Evolutionary conservation across 2,797 vertebrate species (phyloP).

Genomic region (Melanotaenia parkinsoni): DNA sequence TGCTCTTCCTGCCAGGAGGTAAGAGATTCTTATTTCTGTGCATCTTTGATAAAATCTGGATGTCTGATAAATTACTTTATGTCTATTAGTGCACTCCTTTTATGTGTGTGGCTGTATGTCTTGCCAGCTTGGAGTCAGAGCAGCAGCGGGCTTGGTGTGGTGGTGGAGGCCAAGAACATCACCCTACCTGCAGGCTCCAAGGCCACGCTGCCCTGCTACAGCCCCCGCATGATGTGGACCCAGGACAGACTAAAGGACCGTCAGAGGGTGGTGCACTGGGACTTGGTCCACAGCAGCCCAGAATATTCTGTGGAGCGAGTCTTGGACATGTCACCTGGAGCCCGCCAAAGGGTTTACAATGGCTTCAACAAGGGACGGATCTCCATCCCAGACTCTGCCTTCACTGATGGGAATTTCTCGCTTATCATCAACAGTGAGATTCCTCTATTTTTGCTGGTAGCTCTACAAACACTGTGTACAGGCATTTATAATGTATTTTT

Average conservation of each 20-base stretch:
- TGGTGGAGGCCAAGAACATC: slow-evolving; percentile 87
- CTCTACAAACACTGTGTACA: accelerated
- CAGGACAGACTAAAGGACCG: slow-evolving; percentile 91
- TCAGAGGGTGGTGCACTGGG: slow-evolving; percentile 97
- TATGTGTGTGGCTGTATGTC: slow-evolving; percentile 16
- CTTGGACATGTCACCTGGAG: slow-evolving; percentile 94
- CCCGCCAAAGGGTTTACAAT: slow-evolving; percentile 89
- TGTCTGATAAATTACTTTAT: not conserved
- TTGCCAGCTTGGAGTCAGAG: slow-evolving; percentile 75
- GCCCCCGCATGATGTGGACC: slow-evolving; percentile 92
- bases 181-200: slow-evolving; percentile 80
- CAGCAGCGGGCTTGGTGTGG: slow-evolving; percentile 71
- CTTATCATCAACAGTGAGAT: slow-evolving; percentile 88
- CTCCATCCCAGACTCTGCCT: slow-evolving; percentile 84
- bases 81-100: not conserved
- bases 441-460: not conserved
- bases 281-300: slow-evolving; percentile 81
- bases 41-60: not conserved
- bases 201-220: slow-evolving; percentile 89
- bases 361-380: slow-evolving; percentile 87
- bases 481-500: not conserved
- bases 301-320: slow-evolving; percentile 84
- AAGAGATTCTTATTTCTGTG: slow-evolving; percentile 38
- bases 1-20: slow-evolving; percentile 79
- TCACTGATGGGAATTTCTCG: slow-evolving; percentile 94